phyloP scores from a whole-genome alignment of 2,797 vertebrate species.

The Avahi laniger region DNA sequence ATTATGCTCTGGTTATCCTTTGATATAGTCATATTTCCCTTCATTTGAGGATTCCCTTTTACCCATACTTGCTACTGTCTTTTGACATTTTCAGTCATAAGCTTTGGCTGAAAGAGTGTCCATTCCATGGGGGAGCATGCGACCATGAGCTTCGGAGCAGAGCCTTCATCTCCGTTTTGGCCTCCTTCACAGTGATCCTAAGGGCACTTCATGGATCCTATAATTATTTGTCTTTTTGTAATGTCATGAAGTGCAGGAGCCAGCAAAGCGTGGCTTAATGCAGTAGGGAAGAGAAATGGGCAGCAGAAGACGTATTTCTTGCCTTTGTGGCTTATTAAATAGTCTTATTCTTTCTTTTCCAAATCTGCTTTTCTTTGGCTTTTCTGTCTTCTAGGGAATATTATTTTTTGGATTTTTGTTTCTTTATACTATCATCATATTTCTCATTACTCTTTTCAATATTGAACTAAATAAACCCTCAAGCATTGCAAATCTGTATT shows the following conservation, averaged over 20 bases:
- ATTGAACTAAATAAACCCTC: neutral
- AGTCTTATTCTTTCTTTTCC: neutral
- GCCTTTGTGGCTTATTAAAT: neutral
- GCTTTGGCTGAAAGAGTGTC: neutral
- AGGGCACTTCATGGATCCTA: neutral
- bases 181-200: neutral
- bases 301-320: neutral
- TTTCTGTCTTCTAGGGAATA: neutral
- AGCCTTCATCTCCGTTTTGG: neutral
- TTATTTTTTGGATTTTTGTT: constrained; percentile 2
- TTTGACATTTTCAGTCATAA: neutral
- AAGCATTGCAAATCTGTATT: neutral
- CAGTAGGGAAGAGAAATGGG: neutral
- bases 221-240: neutral
- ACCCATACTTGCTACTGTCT: neutral
- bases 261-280: neutral
- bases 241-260: neutral
- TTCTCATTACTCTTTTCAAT: neutral
- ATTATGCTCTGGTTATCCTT: neutral
- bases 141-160: neutral
- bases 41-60: neutral
- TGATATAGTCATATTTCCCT: neutral
- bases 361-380: neutral
- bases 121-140: neutral
- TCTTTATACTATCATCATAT: neutral